Conservation (phyloP, 2,888 invertebrate genomes). For the Tetrapedia diversipes region DNA sequence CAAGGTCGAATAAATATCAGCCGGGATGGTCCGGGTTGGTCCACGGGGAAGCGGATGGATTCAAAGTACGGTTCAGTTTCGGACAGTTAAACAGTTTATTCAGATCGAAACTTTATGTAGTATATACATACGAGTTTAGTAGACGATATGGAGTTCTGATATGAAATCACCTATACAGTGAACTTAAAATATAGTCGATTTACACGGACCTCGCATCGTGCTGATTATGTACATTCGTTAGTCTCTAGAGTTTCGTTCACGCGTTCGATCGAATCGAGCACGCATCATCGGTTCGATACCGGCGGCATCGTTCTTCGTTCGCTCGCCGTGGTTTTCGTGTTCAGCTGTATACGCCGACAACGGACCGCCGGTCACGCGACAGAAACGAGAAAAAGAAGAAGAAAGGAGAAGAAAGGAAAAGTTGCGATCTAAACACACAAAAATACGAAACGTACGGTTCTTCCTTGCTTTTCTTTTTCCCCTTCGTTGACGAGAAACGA, state of each 20-base stretch:
- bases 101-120: slow-evolving; percentile 77
- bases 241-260: slow-evolving; percentile 22
- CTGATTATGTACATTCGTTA: slow-evolving; percentile 67
- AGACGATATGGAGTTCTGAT: slow-evolving; percentile 79
- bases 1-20: neutral
- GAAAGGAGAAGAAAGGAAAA: neutral
- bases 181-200: slow-evolving; percentile 71
- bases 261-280: neutral
- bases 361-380: too few species aligned
- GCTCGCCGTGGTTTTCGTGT: too few species aligned
- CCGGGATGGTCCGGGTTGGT: neutral
- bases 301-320: neutral
- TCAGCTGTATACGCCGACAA: too few species aligned
- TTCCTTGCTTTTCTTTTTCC: too few species aligned
- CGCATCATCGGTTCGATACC: neutral
- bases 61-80: slow-evolving; percentile 12
- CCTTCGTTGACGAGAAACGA: neutral
- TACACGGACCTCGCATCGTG: slow-evolving; percentile 68
- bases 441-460: neutral
- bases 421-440: neutral
- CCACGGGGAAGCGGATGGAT: slow-evolving; percentile 17
- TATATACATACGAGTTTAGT: slow-evolving; percentile 80
- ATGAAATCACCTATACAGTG: slow-evolving; percentile 78
- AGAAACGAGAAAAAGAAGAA: neutral
- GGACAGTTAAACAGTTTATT: slow-evolving; percentile 81